Conservation (phyloP, 1,140 invertebrate species). For the Hycleus cichorii region DNA sequence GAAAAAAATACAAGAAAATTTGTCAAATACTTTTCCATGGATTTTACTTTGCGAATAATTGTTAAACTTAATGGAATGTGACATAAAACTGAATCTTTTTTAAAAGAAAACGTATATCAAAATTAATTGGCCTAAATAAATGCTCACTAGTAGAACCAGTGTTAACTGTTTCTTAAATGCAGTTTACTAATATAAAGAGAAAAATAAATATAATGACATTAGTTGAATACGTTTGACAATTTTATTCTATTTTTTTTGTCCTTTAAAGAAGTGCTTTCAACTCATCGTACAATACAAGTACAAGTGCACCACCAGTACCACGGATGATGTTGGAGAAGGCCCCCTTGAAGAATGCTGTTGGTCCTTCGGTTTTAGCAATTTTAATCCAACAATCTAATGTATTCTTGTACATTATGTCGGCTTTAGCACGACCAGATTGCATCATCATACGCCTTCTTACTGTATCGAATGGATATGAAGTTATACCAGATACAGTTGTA, state of each 20-base stretch:
- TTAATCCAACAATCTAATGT: conserved; percentile 67
- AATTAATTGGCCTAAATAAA: conserved; percentile 4
- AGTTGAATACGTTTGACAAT: too few relatives aligned
- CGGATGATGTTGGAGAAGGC: conserved; percentile 72
- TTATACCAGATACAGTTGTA: conserved; percentile 45
- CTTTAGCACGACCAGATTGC: conserved; percentile 64
- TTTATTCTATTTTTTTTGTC: conserved; percentile 1
- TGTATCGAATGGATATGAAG: conserved; percentile 86
- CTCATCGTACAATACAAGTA: conserved; percentile 71
- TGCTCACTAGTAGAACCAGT: neutral
- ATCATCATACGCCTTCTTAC: conserved; percentile 89
- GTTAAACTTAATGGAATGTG: too few relatives aligned
- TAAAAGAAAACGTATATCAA: neutral
- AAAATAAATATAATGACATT: conserved; percentile 3
- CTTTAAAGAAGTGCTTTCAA: conserved; percentile 10
- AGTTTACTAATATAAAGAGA: conserved; percentile 2
- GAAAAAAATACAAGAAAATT: too few relatives aligned
- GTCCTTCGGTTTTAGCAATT: conserved; percentile 58
- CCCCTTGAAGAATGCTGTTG: conserved; percentile 70
- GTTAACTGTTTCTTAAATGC: neutral
- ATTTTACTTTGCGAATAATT: too few relatives aligned
- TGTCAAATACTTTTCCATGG: too few relatives aligned
- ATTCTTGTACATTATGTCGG: conserved; percentile 64
- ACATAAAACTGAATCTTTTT: neutral
- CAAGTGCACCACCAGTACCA: conserved; percentile 71